These are phyloP conservation scores for Strigops habroptila DNA, from an alignment of 2,113 vertebrate genomes.

Conservation along the genomic window DNA sequence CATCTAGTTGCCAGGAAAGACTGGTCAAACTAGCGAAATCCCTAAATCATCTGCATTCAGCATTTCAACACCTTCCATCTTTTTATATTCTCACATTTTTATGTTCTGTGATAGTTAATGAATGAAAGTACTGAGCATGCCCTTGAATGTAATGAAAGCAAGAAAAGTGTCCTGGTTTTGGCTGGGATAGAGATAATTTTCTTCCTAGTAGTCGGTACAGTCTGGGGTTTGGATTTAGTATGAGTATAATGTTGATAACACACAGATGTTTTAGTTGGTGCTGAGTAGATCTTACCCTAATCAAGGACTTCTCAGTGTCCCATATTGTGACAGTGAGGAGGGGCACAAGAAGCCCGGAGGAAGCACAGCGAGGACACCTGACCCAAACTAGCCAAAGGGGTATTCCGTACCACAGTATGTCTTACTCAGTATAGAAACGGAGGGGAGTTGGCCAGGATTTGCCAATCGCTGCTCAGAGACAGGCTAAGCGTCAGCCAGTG, in stretches of 20 bases:
- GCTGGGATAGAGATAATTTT: neutral
- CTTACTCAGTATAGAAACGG: neutral
- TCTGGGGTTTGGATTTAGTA: neutral
- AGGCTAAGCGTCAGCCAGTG: neutral
- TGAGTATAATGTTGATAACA: neutral
- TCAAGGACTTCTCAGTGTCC: neutral
- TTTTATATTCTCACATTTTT: neutral
- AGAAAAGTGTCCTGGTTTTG: neutral
- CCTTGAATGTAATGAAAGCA: neutral
- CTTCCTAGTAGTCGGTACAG: neutral
- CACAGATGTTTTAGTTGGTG: neutral
- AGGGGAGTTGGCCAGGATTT: neutral
- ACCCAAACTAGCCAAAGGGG: neutral
- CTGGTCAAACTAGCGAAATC: neutral
- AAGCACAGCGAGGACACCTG: neutral
- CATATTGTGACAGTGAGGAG: neutral
- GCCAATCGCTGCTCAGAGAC: neutral
- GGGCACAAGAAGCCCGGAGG: neutral
- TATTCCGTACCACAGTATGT: neutral
- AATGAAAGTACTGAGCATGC: neutral
- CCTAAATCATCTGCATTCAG: neutral
- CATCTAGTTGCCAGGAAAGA: neutral
- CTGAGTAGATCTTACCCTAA: neutral
- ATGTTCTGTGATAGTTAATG: fast-evolving
- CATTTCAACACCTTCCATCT: neutral